Conservation (phyloP, 2,888 invertebrate genomes). For the Copidosoma aretas region DNA sequence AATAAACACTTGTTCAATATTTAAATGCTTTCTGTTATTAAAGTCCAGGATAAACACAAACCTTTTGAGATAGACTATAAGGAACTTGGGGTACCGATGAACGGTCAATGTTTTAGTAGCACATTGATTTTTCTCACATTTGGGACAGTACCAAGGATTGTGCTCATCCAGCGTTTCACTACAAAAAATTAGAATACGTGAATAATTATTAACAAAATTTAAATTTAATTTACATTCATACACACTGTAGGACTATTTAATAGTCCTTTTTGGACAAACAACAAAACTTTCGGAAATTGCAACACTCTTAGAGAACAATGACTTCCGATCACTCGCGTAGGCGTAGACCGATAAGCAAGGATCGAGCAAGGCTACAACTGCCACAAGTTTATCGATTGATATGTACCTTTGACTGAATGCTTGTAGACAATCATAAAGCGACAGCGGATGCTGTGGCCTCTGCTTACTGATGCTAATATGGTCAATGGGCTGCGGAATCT, state of each 20-base stretch:
- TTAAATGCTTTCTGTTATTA: not conserved
- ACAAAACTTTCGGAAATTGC: too few species aligned
- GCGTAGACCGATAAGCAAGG: slow-evolving; percentile 1
- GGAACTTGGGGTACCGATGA: slow-evolving; percentile 70
- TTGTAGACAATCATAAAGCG: slow-evolving; percentile 69
- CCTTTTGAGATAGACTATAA: slow-evolving; percentile 71
- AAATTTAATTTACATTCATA: too few species aligned
- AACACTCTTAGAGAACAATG: too few species aligned
- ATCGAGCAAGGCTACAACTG: not conserved
- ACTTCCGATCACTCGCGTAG: slow-evolving; percentile 9
- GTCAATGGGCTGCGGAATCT: slow-evolving; percentile 59
- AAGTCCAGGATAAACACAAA: slow-evolving; percentile 42
- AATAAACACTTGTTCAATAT: slow-evolving; percentile 14
- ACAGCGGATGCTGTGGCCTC: slow-evolving; percentile 64
- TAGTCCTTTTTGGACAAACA: too few species aligned
- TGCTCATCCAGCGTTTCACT: slow-evolving; percentile 71
- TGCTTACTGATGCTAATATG: slow-evolving; percentile 64
- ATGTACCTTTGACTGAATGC: slow-evolving; percentile 69
- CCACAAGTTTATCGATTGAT: not conserved
- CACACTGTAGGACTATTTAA: too few species aligned
- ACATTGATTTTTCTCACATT: slow-evolving; percentile 68
- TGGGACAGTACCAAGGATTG: slow-evolving; percentile 73
- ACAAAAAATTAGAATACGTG: not conserved
- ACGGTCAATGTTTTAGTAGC: slow-evolving; percentile 72
- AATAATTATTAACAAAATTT: not conserved